Conservation (phyloP, 1,140 invertebrate genomes). For the Cydia strobilella region DNA sequence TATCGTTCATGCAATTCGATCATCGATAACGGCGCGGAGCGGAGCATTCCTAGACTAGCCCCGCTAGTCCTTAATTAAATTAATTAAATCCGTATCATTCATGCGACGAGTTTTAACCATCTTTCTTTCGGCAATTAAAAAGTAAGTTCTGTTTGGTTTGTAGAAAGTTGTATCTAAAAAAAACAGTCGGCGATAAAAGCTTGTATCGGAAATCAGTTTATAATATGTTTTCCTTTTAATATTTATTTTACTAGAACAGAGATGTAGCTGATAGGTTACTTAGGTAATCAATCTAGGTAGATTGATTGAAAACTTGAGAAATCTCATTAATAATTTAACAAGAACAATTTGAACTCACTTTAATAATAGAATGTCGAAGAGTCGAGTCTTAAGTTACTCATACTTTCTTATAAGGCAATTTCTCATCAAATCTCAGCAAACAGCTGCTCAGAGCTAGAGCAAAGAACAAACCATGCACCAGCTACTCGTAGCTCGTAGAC, state of each 20-base stretch:
- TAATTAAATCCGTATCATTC: slow-evolving; percentile 49
- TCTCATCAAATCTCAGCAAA: slow-evolving; percentile 27
- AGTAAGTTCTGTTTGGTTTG: slow-evolving; percentile 36
- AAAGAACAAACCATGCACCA: slow-evolving; percentile 22
- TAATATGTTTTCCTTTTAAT: too few relatives aligned
- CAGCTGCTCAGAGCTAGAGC: slow-evolving; percentile 4
- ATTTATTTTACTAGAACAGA: too few relatives aligned
- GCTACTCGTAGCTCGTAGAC: slow-evolving; percentile 47
- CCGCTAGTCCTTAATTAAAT: slow-evolving; percentile 43
- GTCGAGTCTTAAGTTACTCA: neutral
- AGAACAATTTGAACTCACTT: neutral
- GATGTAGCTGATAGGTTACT: too few relatives aligned
- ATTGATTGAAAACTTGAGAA: too few relatives aligned
- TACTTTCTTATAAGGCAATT: slow-evolving; percentile 27
- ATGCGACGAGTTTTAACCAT: slow-evolving; percentile 37
- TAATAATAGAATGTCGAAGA: neutral
- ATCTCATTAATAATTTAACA: slow-evolving; percentile 12
- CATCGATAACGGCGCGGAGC: neutral
- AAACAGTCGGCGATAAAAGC: too few relatives aligned
- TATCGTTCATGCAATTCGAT: neutral
- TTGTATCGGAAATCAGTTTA: too few relatives aligned
- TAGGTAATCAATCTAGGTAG: too few relatives aligned
- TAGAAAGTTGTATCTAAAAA: neutral
- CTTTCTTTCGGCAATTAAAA: slow-evolving; percentile 46
- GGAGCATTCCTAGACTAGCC: neutral